Percentiles rank a stretch among this genome's conserved stretches.
Conservation (phyloP, 2,113 vertebrate genomes). For the Macquaria ambigua region DNA sequence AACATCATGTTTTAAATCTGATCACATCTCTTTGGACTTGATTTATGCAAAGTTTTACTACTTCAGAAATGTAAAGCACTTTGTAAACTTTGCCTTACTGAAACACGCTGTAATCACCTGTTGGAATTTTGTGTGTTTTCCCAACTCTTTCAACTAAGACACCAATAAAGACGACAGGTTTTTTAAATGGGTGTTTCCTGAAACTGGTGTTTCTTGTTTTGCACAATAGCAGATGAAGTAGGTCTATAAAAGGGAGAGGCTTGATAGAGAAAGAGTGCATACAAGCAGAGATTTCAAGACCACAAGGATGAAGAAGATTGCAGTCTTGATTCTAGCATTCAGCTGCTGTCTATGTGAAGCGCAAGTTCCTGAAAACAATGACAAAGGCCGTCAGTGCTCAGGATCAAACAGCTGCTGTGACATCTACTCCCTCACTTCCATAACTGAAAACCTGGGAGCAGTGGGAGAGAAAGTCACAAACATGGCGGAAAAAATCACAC, state of each 20-base stretch:
- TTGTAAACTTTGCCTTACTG: background rate
- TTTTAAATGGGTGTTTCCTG: background rate
- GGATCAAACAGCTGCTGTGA: background rate
- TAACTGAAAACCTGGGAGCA: conserved; percentile 22
- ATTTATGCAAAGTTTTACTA: too few species aligned
- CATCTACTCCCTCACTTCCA: background rate
- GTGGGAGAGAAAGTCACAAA: conserved; percentile 42
- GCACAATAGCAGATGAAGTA: background rate
- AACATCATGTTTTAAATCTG: background rate
- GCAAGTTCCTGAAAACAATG: background rate
- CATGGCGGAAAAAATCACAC: conserved; percentile 39
- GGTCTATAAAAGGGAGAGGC: background rate
- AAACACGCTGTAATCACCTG: background rate
- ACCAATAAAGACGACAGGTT: background rate
- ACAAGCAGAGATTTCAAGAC: background rate
- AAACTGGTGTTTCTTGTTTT: background rate
- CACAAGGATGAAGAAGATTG: conserved; percentile 43
- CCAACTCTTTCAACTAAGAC: background rate
- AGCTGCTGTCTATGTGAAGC: conserved; percentile 13
- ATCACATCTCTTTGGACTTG: background rate
- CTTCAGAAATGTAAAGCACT: background rate
- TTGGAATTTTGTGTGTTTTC: background rate
- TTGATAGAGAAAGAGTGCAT: background rate
- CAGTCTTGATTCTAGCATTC: conserved; percentile 21
- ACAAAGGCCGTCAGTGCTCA: background rate